Conservation (phyloP, 2,888 invertebrate species). For the Herminia tarsipennalis region DNA sequence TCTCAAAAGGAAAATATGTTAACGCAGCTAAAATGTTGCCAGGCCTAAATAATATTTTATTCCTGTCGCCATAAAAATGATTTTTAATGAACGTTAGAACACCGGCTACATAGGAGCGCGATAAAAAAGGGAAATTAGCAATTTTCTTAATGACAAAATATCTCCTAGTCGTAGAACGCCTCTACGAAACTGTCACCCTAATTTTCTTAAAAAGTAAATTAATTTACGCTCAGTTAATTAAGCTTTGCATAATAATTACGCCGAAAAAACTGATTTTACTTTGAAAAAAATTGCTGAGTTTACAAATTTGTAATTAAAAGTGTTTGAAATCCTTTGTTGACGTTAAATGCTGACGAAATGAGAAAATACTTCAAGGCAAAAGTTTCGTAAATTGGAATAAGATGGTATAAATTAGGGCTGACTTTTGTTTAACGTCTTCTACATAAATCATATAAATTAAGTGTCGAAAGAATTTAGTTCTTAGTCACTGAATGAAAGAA, state of each 20-base stretch:
- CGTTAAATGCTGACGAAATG: conserved; percentile 54
- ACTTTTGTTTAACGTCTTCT: conserved; percentile 21
- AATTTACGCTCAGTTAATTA: conserved; percentile 70
- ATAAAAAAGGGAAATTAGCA: conserved; percentile 36
- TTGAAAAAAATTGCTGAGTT: conserved; percentile 67
- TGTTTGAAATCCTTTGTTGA: conserved; percentile 68
- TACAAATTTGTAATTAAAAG: conserved; percentile 74
- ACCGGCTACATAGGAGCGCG: conserved; percentile 12
- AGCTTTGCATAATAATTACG: conserved; percentile 77
- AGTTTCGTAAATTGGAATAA: conserved; percentile 44
- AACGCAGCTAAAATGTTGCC: too few species aligned
- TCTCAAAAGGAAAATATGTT: too few species aligned
- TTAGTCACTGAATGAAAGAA: background rate
- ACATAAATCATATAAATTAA: conserved; percentile 32
- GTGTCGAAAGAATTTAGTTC: conserved; percentile 7
- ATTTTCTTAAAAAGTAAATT: conserved; percentile 61
- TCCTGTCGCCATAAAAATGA: conserved; percentile 16
- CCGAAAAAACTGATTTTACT: conserved; percentile 63
- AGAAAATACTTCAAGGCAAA: conserved; percentile 44
- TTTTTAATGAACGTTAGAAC: conserved; percentile 23
- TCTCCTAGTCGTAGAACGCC: conserved; percentile 30
- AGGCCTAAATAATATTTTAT: conserved; percentile 11
- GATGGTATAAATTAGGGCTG: conserved; percentile 28
- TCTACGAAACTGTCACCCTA: conserved; percentile 53
- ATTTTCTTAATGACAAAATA: conserved; percentile 43